Evolutionary conservation across 2,888 invertebrate species (phyloP).

Genomic region (Ophioninae sp.): DNA sequence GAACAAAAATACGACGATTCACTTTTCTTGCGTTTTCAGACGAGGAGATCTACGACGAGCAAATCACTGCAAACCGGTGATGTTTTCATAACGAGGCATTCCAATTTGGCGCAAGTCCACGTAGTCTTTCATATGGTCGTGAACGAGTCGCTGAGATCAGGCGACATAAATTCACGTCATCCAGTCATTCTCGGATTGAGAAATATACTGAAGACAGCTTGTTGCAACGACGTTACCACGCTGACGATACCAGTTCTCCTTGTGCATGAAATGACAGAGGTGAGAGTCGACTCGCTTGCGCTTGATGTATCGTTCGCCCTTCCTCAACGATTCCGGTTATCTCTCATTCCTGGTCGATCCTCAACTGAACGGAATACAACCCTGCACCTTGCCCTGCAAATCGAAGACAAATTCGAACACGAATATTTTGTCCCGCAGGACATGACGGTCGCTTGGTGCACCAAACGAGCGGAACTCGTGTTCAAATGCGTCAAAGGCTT

Average conservation of each 20-base stretch:
- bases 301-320: not conserved
- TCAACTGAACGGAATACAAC: no score
- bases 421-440: constrained; percentile 83
- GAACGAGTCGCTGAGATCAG: constrained; percentile 88
- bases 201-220: constrained; percentile 97
- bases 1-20: constrained; percentile 14
- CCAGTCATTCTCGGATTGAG: constrained; percentile 96
- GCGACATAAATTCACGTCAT: constrained; percentile 97
- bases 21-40: constrained; percentile 64
- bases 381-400: not conserved
- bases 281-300: constrained; percentile 76
- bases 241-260: constrained; percentile 96
- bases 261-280: constrained; percentile 96
- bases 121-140: constrained; percentile 97
- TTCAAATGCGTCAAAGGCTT: constrained; percentile 99
- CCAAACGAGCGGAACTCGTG: constrained; percentile 96
- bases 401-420: not conserved
- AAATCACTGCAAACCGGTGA: constrained; percentile 90
- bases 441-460: constrained; percentile 98
- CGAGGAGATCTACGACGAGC: constrained; percentile 81
- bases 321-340: not conserved
- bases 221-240: constrained; percentile 95
- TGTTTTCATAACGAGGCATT: constrained; percentile 93
- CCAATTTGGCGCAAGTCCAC: constrained; percentile 96
- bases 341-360: not conserved